Evolutionary conservation across 1,140 invertebrate species (phyloP), one percentile per base, ranked within the genome.

Genomic region (Trichonephila clavipes): DNA sequence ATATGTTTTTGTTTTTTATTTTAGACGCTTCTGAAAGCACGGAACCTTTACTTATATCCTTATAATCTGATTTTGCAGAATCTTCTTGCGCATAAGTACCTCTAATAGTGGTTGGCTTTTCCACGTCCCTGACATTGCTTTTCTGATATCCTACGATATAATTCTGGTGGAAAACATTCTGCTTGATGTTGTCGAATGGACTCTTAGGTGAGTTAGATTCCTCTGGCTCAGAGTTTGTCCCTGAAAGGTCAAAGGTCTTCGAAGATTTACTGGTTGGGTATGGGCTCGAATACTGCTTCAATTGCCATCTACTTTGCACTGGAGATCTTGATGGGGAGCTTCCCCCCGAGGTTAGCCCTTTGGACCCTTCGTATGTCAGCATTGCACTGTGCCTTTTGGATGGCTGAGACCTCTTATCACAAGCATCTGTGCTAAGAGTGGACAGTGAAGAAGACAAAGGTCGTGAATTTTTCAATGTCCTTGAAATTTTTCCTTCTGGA

Each of bases 301-400:
- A 14, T 2, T 85, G 19, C 58, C 40, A 24, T n/a, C 82, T 44
- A 58, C 58, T 58, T 21, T 58, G 44, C 0, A 59, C 58, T 58
- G 82, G 82, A 58, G 82, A 85, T 64, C 85, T 64, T 8, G 69
- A 59, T 3, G 88, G 72, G 24, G 51, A 77, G 8, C 66, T 90
- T 61, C 61, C 88, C 1, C 72, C n/a, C 18, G 88, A 81, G 8
- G 14, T 3, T 14, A 24, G 21, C 2, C 51, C 51, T 21, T 66
- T 66, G 3, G 64, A 44, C 14, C 40, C n/a, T 16, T 81, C 69
- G 61, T 58, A 90, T 6, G 88, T 34, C n/a, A 90, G 18, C 44
- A 90, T 81, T 16, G 66, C 72, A 40, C 72, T 90, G 16, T 77
- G 61, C 24, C 88, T n/a, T 62, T 90, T 90, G 16, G 66, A 69